Percentiles rank a stretch among this genome's conserved stretches.
phyloP scores from a whole-genome alignment of 1,140 invertebrate species.

The Calosoma granatense region DNA sequence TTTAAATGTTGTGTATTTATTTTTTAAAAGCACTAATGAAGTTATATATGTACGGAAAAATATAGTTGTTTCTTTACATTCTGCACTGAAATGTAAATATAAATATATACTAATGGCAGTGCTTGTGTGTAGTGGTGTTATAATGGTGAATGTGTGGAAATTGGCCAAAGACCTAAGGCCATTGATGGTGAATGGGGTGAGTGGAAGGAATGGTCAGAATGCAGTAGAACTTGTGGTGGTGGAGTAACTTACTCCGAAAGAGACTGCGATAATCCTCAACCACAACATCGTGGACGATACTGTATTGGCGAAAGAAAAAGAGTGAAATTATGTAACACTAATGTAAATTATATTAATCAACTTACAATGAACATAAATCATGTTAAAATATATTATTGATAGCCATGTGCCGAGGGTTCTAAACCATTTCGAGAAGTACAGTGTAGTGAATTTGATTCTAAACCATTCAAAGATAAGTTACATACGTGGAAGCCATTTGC shows the following conservation, averaged over 20 bases:
- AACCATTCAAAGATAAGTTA: slow-evolving; percentile 29
- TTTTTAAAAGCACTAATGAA: background rate
- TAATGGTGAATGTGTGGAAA: slow-evolving; percentile 48
- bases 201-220: slow-evolving; percentile 45
- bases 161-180: slow-evolving; percentile 47
- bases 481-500: slow-evolving; percentile 43
- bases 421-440: slow-evolving; percentile 45
- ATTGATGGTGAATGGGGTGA: slow-evolving; percentile 56
- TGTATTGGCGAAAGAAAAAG: slow-evolving; percentile 42
- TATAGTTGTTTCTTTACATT: background rate
- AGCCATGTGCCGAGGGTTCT: slow-evolving; percentile 43
- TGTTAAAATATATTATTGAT: slow-evolving; percentile 10
- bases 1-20: background rate
- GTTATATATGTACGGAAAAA: background rate
- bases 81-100: background rate
- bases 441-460: slow-evolving; percentile 45
- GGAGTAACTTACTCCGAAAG: slow-evolving; percentile 41
- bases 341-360: slow-evolving; percentile 32
- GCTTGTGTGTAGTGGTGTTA: slow-evolving; percentile 56
- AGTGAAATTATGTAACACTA: slow-evolving; percentile 48
- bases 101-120: slow-evolving; percentile 1
- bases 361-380: background rate
- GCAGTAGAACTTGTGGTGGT: slow-evolving; percentile 52
- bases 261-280: slow-evolving; percentile 44
- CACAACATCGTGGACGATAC: slow-evolving; percentile 50